Evolutionary conservation across 2,113 vertebrate species (phyloP).

Genomic region (Rhombomys opimus): DNA sequence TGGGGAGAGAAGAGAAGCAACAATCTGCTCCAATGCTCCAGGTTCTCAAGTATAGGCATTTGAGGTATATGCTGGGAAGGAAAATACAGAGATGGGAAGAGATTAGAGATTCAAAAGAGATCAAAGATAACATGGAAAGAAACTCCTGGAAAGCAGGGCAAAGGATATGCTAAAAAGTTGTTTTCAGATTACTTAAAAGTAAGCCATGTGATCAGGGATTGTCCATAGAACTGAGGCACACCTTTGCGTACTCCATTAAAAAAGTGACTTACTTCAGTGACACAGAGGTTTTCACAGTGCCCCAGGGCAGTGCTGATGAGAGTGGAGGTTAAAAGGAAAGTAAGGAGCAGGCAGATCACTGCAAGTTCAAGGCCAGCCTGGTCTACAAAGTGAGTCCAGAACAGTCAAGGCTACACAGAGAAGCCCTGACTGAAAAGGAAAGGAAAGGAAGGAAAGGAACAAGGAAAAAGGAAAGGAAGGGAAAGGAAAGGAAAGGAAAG

Average conservation of each 20-base stretch:
- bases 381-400: too few relatives aligned
- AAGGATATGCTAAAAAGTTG: not conserved
- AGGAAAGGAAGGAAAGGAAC: too few relatives aligned
- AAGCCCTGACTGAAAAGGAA: too few relatives aligned
- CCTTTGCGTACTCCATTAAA: not conserved
- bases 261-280: not conserved
- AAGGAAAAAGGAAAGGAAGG: too few relatives aligned
- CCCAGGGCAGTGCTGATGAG: not conserved
- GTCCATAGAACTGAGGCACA: not conserved
- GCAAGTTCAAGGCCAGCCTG: too few relatives aligned
- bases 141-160: not conserved
- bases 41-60: not conserved
- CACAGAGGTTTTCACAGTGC: not conserved
- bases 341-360: not conserved
- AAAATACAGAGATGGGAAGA: not conserved
- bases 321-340: not conserved
- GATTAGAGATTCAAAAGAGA: not conserved
- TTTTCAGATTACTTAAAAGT: not conserved
- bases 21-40: not conserved
- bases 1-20: not conserved
- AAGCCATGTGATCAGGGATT: not conserved
- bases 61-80: not conserved
- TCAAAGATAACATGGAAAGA: not conserved
- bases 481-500: too few relatives aligned
- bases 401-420: too few relatives aligned